Evolutionary conservation across 2,113 vertebrate genomes (phyloP), one percentile per base, ranked within the genome.

Genomic region (Scytalopus superciliaris): DNA sequence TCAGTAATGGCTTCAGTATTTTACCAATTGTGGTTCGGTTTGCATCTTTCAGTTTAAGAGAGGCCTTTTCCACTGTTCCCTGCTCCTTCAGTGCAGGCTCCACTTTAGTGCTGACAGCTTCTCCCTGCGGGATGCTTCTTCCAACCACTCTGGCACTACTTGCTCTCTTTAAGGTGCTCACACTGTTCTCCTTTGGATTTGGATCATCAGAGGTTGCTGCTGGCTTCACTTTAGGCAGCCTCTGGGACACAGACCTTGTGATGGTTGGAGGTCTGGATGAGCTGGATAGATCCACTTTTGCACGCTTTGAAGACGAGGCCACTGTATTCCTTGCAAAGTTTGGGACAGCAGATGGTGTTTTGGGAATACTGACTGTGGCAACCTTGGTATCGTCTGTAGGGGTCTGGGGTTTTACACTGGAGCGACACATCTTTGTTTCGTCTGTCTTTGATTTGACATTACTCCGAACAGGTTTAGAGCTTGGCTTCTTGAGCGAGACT

Each of bases 311-410:
- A 16, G 98, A 98, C 17, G 98, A 99, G 49, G 99, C 98, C n/a
- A 99, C 98, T 0, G 99, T 99, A 96, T 98, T 99, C 33, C 99
- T 98, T 2, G 99, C 99, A 70, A 99, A 99, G 97, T 96, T 98
- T 24, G 99, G 99, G 68, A 98, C 27, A 3, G 91, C 24, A 2
- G 97, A 86, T 5, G 95, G 52, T 83, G 62, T 91, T 63, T 97
- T 98, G 52, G 97, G 82, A 69, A 21, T 15, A 5, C 24, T 84
- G 40, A 96, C 53, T 22, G 93, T 5, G 9, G 96, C 93, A 85
- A 92, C 66, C 84, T 97, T 97, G 94, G 96, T 90, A 83, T 98
- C 90, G 94, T 99, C 84, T 87, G 97, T n/a, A 55, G 92, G 93
- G 55, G 96, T 91, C 21, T 97, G 97, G 3, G 98, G 81, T 95